Evolutionary conservation across 2,113 vertebrate species (phyloP).

Genomic region (Colius striatus): DNA sequence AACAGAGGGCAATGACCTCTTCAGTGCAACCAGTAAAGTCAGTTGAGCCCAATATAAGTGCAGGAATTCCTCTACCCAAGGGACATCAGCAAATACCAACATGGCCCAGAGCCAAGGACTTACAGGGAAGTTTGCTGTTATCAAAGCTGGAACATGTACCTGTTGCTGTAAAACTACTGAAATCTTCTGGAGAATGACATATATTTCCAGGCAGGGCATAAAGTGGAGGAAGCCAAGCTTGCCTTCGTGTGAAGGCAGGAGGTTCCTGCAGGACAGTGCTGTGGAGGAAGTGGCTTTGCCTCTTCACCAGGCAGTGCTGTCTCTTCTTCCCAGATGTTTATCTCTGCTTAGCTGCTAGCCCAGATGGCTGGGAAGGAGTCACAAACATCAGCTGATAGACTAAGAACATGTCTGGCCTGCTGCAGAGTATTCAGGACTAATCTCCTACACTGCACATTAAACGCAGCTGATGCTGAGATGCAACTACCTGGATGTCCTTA

Average conservation of each 20-base stretch:
- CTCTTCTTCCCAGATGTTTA: background rate
- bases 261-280: background rate
- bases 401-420: background rate
- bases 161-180: background rate
- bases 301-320: background rate
- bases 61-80: background rate
- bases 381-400: background rate
- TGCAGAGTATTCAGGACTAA: background rate
- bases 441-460: background rate
- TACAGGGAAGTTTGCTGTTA: background rate
- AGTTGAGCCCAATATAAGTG: background rate
- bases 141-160: background rate
- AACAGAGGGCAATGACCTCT: conserved; percentile 15
- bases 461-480: background rate
- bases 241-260: background rate
- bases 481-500: background rate
- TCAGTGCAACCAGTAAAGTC: background rate
- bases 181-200: background rate
- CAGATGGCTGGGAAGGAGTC: background rate
- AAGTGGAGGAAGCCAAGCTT: background rate
- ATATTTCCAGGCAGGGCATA: background rate
- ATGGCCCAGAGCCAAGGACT: background rate
- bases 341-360: background rate
- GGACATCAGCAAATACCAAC: background rate
- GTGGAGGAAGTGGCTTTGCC: background rate